Evolutionary conservation across 2,113 vertebrate species (phyloP).

Genomic region (Daubentonia madagascariensis): DNA sequence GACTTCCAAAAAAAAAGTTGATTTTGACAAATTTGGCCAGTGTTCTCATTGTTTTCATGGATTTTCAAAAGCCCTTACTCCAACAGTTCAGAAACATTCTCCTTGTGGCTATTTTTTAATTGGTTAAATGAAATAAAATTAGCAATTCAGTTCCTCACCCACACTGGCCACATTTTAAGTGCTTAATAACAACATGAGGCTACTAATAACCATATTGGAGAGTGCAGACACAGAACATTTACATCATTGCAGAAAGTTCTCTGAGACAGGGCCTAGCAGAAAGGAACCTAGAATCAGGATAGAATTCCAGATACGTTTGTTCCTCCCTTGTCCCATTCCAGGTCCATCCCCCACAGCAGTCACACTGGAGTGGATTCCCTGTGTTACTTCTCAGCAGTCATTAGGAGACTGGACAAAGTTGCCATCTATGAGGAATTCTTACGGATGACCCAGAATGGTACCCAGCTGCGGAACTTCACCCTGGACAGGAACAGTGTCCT

Average conservation of each 20-base stretch:
- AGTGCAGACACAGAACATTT: not conserved
- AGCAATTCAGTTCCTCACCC: not conserved
- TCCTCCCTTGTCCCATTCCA: constrained; percentile 17
- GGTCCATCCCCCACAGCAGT: constrained; percentile 55
- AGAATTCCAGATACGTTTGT: not conserved
- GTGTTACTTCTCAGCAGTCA: constrained; percentile 71
- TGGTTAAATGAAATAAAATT: not conserved
- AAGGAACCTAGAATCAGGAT: not conserved
- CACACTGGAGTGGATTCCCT: constrained; percentile 68
- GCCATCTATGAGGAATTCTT: constrained; percentile 78
- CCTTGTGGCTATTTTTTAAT: not conserved
- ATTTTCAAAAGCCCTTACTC: not conserved
- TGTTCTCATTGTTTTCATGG: not conserved
- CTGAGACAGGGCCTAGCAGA: not conserved
- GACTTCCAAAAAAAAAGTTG: not conserved
- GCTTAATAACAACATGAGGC: not conserved
- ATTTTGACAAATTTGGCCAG: not conserved
- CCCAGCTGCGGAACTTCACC: constrained; percentile 75
- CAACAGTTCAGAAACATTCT: not conserved
- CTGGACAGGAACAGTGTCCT: constrained; percentile 78
- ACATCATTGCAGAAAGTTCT: not conserved
- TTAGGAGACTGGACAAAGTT: not conserved
- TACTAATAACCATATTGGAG: not conserved
- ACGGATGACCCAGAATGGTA: constrained; percentile 67
- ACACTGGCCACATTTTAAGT: not conserved